phyloP scores from a whole-genome alignment of 2,888 invertebrate genomes.

The Epistrophe eligans region DNA sequence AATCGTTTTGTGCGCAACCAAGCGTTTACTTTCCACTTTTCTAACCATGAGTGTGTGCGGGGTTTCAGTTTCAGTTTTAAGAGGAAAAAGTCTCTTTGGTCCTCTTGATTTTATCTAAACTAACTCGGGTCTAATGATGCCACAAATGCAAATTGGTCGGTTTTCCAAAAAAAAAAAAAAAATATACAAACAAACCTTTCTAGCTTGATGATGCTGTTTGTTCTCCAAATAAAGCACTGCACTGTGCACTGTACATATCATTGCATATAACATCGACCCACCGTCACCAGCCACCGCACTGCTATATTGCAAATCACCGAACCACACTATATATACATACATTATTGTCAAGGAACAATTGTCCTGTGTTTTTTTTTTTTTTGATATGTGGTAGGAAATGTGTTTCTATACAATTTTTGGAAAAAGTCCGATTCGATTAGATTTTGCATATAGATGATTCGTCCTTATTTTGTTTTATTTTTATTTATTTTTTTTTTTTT shows the following conservation, averaged over 20 bases:
- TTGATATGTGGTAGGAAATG: conserved; percentile 12
- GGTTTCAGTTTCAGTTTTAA: conserved; percentile 6
- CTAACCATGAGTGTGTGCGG: conserved; percentile 23
- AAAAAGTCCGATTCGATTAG: conserved; percentile 22
- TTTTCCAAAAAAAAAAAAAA: conserved; percentile 15
- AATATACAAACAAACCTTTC: conserved; percentile 3
- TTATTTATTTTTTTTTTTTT: background rate
- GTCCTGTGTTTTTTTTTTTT: conserved; percentile 22
- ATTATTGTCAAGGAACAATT: conserved; percentile 49
- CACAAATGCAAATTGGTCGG: conserved; percentile 69
- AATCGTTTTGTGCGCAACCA: conserved; percentile 51
- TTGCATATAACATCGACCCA: conserved; percentile 54
- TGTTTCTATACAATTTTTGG: conserved; percentile 24
- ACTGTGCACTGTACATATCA: conserved; percentile 58
- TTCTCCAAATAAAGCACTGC: conserved; percentile 47
- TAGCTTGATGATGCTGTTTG: conserved; percentile 13
- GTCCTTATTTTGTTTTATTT: background rate
- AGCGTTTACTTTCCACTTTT: conserved; percentile 57
- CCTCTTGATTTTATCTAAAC: conserved; percentile 62
- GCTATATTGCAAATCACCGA: conserved; percentile 63
- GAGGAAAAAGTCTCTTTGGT: conserved; percentile 41
- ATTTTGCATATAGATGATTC: background rate
- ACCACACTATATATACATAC: conserved; percentile 25
- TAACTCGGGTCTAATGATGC: conserved; percentile 70
- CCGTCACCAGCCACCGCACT: conserved; percentile 58